These are phyloP conservation scores for Drosophila seguyi DNA, from an alignment of 1,140 invertebrate genomes.

Conservation along the genomic window DNA sequence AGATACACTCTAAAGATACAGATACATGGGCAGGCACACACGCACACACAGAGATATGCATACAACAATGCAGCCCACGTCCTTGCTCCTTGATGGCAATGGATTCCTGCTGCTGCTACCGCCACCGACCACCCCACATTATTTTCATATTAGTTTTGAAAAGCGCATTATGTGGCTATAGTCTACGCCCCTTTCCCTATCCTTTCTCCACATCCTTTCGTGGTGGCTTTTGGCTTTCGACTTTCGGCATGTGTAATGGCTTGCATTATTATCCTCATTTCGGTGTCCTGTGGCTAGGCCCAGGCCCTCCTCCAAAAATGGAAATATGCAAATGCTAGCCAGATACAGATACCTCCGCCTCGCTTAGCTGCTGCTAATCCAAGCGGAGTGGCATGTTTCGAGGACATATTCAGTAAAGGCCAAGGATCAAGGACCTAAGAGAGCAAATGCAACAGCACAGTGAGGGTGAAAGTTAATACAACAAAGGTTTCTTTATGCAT, in stretches of 20 bases:
- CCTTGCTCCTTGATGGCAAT: conserved; percentile 51
- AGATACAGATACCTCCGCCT: conserved; percentile 3
- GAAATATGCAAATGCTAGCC: conserved; percentile 34
- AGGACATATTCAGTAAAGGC: conserved; percentile 26
- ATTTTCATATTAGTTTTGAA: conserved; percentile 75
- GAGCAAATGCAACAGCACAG: not conserved
- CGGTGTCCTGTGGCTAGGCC: conserved; percentile 20
- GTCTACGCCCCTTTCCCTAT: not conserved
- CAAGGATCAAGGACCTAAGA: conserved; percentile 20
- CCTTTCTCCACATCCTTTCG: not conserved
- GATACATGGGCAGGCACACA: not conserved
- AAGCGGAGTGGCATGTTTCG: conserved; percentile 8
- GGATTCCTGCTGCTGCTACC: conserved; percentile 12
- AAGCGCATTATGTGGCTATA: conserved; percentile 66
- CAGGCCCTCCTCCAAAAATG: not conserved
- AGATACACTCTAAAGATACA: not conserved
- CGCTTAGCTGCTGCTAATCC: not conserved
- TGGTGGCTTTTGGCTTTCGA: not conserved
- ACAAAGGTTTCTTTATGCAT: not conserved
- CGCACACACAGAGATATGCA: conserved; percentile 1
- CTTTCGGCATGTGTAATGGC: conserved; percentile 46
- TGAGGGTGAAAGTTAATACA: not conserved
- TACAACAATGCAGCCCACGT: conserved; percentile 38
- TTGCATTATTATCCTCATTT: conserved; percentile 45
- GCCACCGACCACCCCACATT: conserved; percentile 28